Evolutionary conservation across 2,888 invertebrate species (phyloP).

Genomic region (Piscicola geometra): DNA sequence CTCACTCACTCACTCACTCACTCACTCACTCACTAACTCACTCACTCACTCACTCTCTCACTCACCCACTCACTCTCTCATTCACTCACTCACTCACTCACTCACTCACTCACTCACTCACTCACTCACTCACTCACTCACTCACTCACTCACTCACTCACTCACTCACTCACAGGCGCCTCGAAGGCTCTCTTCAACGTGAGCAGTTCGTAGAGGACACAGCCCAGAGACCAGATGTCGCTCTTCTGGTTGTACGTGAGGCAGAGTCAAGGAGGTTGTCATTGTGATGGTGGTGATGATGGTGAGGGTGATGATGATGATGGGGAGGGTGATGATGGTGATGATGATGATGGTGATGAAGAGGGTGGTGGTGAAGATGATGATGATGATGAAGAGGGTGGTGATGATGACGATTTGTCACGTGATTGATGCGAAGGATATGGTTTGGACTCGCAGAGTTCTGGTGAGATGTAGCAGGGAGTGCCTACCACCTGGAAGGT

Average conservation of each 20-base stretch:
- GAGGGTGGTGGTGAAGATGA: neutral
- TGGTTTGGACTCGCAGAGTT: constrained; percentile 71
- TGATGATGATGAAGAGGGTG: neutral
- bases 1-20: too few relatives aligned
- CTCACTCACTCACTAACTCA: too few relatives aligned
- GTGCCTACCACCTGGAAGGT: constrained; percentile 66
- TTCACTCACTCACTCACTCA: constrained; percentile 38
- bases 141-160: constrained; percentile 41
- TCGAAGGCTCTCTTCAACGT: constrained; percentile 71
- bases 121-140: too few relatives aligned
- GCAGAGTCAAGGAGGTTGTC: constrained; percentile 20
- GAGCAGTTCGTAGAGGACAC: constrained; percentile 75
- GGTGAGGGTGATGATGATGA: too few relatives aligned
- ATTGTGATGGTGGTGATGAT: too few relatives aligned
- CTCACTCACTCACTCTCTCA: too few relatives aligned
- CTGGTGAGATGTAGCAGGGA: constrained; percentile 78
- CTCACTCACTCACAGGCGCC: constrained; percentile 61
- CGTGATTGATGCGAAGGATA: constrained; percentile 56
- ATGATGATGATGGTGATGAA: neutral
- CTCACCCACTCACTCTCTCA: constrained; percentile 29
- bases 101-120: constrained; percentile 57
- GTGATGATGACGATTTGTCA: neutral
- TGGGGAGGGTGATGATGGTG: neutral
- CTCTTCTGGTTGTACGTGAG: constrained; percentile 66
- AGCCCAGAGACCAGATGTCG: constrained; percentile 81